Conservation (phyloP, 2,797 vertebrate species). For the Garrulus glandarius region DNA sequence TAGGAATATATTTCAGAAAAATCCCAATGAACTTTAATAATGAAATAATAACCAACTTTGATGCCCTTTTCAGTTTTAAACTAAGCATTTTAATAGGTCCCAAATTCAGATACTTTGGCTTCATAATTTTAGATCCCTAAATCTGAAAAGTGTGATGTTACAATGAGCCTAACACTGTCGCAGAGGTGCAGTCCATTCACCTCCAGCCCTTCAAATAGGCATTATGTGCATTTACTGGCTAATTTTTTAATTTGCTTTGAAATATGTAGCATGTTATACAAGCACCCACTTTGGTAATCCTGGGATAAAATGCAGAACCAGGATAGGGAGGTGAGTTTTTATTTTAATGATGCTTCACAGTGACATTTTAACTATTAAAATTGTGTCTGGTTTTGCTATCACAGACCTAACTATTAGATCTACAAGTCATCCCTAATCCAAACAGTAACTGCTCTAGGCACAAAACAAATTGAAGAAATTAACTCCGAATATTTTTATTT, state of each 20-base stretch:
- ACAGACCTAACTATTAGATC: neutral
- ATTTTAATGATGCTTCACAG: neutral
- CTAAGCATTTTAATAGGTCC: neutral
- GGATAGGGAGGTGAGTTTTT: neutral
- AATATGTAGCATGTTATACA: neutral
- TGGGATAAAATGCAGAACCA: neutral
- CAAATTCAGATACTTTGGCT: neutral
- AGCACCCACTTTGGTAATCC: neutral
- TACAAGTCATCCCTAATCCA: conserved; percentile 1
- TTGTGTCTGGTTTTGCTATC: neutral
- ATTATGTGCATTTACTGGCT: neutral
- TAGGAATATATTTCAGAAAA: neutral
- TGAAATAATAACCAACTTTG: neutral
- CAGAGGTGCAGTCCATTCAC: neutral
- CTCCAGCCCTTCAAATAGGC: neutral
- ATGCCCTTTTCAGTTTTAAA: neutral
- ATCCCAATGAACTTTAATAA: neutral
- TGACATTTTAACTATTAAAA: conserved; percentile 15
- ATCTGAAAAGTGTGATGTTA: neutral
- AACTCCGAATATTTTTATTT: conserved; percentile 9
- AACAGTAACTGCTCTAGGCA: conserved; percentile 25
- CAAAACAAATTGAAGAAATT: conserved; percentile 15
- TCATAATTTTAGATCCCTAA: neutral
- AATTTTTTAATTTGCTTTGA: conserved; percentile 24
- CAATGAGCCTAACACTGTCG: neutral